phyloP scores from a whole-genome alignment of 2,113 vertebrate genomes.

The Cochlearius cochlearius region DNA sequence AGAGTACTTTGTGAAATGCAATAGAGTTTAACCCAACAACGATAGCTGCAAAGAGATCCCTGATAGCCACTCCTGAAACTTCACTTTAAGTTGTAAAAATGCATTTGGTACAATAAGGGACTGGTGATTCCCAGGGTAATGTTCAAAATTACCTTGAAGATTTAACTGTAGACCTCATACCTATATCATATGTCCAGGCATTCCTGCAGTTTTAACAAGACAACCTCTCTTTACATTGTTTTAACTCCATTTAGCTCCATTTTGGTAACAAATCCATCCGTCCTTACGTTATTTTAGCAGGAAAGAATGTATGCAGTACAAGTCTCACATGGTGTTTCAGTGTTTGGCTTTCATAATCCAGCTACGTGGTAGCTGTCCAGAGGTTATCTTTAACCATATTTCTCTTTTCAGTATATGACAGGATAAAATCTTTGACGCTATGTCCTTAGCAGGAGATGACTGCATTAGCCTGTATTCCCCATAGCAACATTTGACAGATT shows the following conservation, averaged over 20 bases:
- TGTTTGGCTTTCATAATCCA: not conserved
- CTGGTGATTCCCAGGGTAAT: not conserved
- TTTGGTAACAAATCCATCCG: not conserved
- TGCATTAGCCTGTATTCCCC: not conserved
- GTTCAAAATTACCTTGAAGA: not conserved
- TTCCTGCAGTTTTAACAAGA: not conserved
- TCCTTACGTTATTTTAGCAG: not conserved
- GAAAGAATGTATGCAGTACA: not conserved
- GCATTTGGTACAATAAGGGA: not conserved
- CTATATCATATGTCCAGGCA: rapidly evolving
- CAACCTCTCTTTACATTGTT: not conserved
- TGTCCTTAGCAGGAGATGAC: constrained; percentile 6
- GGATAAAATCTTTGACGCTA: not conserved
- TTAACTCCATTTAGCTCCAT: not conserved
- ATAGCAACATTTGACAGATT: not conserved
- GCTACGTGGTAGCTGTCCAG: not conserved
- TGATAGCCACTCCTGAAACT: not conserved
- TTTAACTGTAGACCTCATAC: not conserved
- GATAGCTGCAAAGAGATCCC: not conserved
- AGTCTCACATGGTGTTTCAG: not conserved
- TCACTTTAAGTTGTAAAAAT: not conserved
- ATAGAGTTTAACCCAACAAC: not conserved
- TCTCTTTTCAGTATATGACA: not conserved
- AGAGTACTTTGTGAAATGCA: not conserved
- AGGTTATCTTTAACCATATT: not conserved